phyloP scores from a whole-genome alignment of 2,797 vertebrate species.

The Tapirus indicus region DNA sequence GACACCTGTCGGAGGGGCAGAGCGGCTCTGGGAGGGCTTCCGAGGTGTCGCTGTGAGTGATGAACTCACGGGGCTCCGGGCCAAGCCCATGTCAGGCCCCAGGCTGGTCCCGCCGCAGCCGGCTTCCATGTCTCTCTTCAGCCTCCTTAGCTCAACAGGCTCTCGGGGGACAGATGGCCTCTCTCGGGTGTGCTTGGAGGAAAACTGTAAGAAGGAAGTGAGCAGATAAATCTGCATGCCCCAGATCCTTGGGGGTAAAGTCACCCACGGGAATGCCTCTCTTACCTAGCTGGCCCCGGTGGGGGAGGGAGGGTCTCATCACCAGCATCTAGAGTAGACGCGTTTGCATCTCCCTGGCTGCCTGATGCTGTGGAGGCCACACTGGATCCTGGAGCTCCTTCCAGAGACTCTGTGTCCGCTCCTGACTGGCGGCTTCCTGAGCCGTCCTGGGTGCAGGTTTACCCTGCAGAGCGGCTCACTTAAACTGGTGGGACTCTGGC shows the following conservation, averaged over 20 bases:
- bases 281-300: conserved; percentile 77
- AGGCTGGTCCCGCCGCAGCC: conserved; percentile 82
- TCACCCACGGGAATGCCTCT: conserved; percentile 84
- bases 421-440: conserved; percentile 55
- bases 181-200: conserved; percentile 88
- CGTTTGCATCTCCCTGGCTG: conserved; percentile 63
- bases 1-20: conserved; percentile 84
- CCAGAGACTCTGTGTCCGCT: conserved; percentile 73
- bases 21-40: conserved; percentile 85
- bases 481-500: neutral
- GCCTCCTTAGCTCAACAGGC: conserved; percentile 87
- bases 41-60: conserved; percentile 85
- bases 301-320: neutral
- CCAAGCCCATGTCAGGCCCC: conserved; percentile 67
- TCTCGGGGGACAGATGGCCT: conserved; percentile 84
- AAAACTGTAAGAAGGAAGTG: conserved; percentile 91
- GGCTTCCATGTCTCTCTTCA: conserved; percentile 83
- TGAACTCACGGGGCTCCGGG: conserved; percentile 73
- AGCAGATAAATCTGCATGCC: conserved; percentile 89
- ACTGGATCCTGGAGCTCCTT: conserved; percentile 79
- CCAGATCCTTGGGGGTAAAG: conserved; percentile 87
- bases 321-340: conserved; percentile 60
- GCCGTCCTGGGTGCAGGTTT: neutral
- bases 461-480: conserved; percentile 40
- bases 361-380: conserved; percentile 65